These are phyloP conservation scores for Ciconia stormi DNA, from an alignment of 2,113 vertebrate species.

Conservation along the genomic window DNA sequence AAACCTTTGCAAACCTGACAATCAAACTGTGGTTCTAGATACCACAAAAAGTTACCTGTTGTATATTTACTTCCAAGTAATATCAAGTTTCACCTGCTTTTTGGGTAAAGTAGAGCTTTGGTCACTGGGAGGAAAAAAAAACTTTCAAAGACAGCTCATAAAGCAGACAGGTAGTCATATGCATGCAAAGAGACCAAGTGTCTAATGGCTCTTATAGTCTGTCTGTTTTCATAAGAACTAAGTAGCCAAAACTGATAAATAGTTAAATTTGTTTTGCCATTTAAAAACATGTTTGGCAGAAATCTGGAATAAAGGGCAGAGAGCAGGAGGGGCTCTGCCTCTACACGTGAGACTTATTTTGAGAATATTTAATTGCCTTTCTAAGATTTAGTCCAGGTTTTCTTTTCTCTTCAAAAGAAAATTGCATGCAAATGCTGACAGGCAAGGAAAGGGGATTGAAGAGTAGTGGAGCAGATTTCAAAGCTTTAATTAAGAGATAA, in stretches of 20 bases:
- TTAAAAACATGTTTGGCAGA: neutral
- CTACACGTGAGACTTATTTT: rapidly evolving
- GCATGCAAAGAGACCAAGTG: neutral
- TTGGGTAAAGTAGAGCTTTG: neutral
- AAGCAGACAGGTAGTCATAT: neutral
- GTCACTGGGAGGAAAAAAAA: neutral
- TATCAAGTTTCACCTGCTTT: neutral
- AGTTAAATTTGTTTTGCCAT: neutral
- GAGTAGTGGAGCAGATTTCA: neutral
- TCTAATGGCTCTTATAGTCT: neutral
- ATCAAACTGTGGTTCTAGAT: neutral
- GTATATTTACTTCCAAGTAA: neutral
- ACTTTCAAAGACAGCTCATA: neutral
- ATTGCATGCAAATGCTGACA: neutral
- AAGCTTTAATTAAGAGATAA: neutral
- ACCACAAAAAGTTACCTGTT: neutral
- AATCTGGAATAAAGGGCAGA: neutral
- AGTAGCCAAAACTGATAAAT: neutral
- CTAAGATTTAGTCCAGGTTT: neutral
- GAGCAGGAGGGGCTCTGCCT: neutral
- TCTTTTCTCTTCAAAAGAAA: neutral
- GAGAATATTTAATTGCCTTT: neutral
- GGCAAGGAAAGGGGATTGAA: neutral
- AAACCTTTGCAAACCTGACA: neutral
- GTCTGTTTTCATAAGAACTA: neutral